A percentile compares a stretch with the other conserved stretches of the same genome.
These are phyloP conservation scores for Cetonia aurata DNA, from an alignment of 2,888 invertebrate species.

Conservation along the genomic window DNA sequence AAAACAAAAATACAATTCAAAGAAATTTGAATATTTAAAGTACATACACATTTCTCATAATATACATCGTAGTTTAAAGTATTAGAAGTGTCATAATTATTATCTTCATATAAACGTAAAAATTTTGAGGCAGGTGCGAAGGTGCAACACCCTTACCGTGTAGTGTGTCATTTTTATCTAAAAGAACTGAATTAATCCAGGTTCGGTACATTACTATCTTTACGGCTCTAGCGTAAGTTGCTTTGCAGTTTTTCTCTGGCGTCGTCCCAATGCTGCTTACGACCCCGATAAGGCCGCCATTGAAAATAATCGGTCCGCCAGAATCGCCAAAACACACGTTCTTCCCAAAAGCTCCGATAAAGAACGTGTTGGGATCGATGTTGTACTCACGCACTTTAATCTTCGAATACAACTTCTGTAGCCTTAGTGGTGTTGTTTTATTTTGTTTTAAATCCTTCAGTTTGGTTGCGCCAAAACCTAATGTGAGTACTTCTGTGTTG, in stretches of 20 bases:
- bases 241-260: neutral
- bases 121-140: no score
- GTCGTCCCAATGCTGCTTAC: conserved; percentile 5
- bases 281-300: neutral
- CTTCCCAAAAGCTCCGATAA: conserved; percentile 1
- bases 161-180: no score
- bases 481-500: neutral
- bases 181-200: neutral
- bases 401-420: conserved; percentile 6
- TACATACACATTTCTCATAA: no score
- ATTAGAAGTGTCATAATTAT: no score
- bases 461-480: conserved; percentile 10
- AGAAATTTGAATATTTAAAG: no score
- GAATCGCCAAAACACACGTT: conserved; percentile 17
- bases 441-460: neutral
- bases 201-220: neutral
- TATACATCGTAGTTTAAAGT: no score
- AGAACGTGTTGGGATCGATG: neutral
- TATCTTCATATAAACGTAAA: no score
- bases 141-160: no score
- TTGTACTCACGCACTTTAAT: neutral
- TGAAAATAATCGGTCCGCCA: conserved; percentile 3
- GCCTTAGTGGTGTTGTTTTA: neutral
- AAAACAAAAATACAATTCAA: no score
- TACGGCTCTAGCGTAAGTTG: neutral